Evolutionary conservation across 2,888 invertebrate species (phyloP), one percentile per base, ranked within the genome.

Genomic region (Alitta virens): DNA sequence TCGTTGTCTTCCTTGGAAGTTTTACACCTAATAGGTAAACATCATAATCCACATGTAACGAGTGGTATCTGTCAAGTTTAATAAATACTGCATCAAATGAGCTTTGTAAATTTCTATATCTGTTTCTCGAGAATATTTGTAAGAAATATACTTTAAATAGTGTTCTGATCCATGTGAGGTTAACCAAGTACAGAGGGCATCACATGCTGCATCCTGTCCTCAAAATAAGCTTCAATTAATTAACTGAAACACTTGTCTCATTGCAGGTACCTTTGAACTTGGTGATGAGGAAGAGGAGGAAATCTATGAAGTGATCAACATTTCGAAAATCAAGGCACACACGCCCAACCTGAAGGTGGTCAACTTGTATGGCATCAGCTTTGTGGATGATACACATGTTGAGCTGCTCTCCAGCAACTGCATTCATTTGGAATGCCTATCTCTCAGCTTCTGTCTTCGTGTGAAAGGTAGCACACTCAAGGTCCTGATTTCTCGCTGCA

Each of bases 1-100:
- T 99, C 98, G 78, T 95, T 99, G 77, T 98, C 98, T 71, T 98
- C 98, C 2, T 84, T 99, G 63, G 96, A 99, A 85, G 92, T 95
- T 60, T 85, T 99, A 59, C 99, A 99, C 84, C 87, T 99, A 60
- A 93, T 99, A 77, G 99, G 93, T 91, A 70, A n/a, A n/a, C n/a
- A n/a, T n/a, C n/a, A n/a, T n/a, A n/a, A n/a, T n/a, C n/a, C n/a
- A n/a, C n/a, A n/a, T n/a, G n/a, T n/a, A n/a, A n/a, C n/a, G n/a
- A n/a, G n/a, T n/a, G n/a, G n/a, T n/a, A n/a, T n/a, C n/a, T n/a
- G n/a, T n/a, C n/a, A n/a, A n/a, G n/a, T n/a, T n/a, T n/a, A n/a
- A n/a, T n/a, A n/a, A n/a, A n/a, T n/a, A n/a, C n/a, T n/a, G n/a
- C n/a, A n/a, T n/a, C n/a, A n/a, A n/a, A n/a, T n/a, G n/a, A n/a